Evolutionary conservation across 2,888 invertebrate species (phyloP).

Genomic region (Phymatocera aterrima): DNA sequence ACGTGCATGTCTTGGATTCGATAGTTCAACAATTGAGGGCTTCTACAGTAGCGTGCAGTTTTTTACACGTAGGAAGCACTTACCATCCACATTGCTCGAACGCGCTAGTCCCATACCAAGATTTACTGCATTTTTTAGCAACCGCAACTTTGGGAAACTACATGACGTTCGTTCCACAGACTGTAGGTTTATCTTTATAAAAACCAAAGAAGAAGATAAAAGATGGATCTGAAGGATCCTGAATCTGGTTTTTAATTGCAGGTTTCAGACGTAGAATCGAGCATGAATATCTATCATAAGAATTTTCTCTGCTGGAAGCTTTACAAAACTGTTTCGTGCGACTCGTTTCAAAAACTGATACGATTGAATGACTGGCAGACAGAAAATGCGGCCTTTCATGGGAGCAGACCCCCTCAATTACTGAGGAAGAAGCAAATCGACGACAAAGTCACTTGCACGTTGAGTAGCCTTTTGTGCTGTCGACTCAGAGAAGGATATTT

Average conservation of each 20-base stretch:
- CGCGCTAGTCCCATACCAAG: conserved; percentile 84
- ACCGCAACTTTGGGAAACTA: conserved; percentile 86
- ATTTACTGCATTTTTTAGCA: conserved; percentile 85
- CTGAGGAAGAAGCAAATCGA: conserved; percentile 81
- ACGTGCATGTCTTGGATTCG: conserved; percentile 84
- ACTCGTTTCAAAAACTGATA: conserved; percentile 49
- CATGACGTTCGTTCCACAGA: conserved; percentile 77
- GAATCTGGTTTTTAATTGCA: conserved; percentile 46
- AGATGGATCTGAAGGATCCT: not conserved
- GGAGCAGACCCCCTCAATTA: conserved; percentile 77
- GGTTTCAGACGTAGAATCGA: conserved; percentile 56
- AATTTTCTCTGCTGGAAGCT: conserved; percentile 76
- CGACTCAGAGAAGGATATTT: conserved; percentile 86
- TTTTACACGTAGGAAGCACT: conserved; percentile 83
- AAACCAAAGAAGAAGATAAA: not conserved
- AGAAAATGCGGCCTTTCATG: conserved; percentile 77
- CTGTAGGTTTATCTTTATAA: conserved; percentile 73
- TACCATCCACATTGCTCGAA: conserved; percentile 82
- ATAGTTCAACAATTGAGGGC: conserved; percentile 84
- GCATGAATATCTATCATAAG: conserved; percentile 79
- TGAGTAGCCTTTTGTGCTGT: conserved; percentile 83
- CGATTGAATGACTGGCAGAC: conserved; percentile 64
- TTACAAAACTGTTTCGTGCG: conserved; percentile 60
- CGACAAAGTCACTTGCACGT: conserved; percentile 79
- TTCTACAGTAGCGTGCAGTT: conserved; percentile 85